These are phyloP conservation scores for Probaryconus sp. DNA, from an alignment of 1,140 invertebrate species.

Conservation along the genomic window DNA sequence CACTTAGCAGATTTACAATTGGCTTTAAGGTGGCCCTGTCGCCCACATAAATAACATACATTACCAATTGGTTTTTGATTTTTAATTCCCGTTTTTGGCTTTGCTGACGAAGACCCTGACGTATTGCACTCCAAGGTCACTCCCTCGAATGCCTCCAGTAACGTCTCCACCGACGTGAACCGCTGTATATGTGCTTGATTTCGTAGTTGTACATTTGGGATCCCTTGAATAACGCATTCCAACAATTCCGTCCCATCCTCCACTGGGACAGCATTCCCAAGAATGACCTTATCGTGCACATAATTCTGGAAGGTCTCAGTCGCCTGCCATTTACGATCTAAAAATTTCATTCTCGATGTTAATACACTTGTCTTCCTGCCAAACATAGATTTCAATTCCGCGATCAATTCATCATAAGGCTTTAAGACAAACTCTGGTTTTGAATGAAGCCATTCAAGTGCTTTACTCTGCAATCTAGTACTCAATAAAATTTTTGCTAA, in stretches of 20 bases:
- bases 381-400: not conserved
- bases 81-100: too few species aligned
- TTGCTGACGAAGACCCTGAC: too few species aligned
- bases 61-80: too few species aligned
- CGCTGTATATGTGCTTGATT: slow-evolving; percentile 2
- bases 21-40: too few species aligned
- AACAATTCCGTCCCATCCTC: not conserved
- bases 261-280: slow-evolving; percentile 13
- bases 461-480: not conserved
- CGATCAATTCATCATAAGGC: slow-evolving; percentile 5
- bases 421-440: not conserved
- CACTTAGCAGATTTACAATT: too few species aligned
- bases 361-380: not conserved
- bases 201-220: slow-evolving; percentile 6
- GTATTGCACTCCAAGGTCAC: not conserved
- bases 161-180: not conserved
- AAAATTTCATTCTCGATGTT: not conserved
- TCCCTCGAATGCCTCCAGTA: slow-evolving; percentile 1
- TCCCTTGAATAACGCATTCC: slow-evolving; percentile 16
- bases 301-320: slow-evolving; percentile 1
- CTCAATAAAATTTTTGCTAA: slow-evolving; percentile 1
- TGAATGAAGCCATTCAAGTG: slow-evolving; percentile 5
- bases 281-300: slow-evolving; percentile 15
- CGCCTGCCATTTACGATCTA: not conserved
- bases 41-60: too few species aligned